Evolutionary conservation across 1,140 invertebrate genomes (phyloP), one percentile per base, ranked within the genome.

Genomic region (Bombus impatiens): DNA sequence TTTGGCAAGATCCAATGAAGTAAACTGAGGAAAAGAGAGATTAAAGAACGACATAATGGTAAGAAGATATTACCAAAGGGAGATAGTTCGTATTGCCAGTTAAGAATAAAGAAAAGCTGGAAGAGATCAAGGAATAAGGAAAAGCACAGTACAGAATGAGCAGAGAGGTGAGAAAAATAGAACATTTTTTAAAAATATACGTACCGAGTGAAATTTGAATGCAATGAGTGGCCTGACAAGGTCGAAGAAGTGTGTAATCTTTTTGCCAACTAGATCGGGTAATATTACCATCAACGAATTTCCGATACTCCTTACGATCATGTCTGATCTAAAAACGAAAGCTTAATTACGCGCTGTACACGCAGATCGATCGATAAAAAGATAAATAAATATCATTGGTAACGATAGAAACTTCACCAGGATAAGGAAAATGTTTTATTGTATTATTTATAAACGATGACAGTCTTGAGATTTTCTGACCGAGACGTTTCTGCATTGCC

Each of bases 191-290:
- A 59, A 44, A 59, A 44, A 68, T 18, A 42, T 40, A 96, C 97
- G 97, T 96, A 99, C 98, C 92, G 98, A 98, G 94, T 98, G 96
- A 96, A 99, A 99, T 92, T 98, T 98, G 93, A 99, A 99, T 3
- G 98, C 97, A 90, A 99, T 98, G 10, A 99, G 95, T 0, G 99
- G 99, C 87, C 98, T 96, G 18, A 98, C 97, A 22, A 99, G 93
- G 92, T 98, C 97, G 92, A 99, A 99, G 96, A 97, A 97, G 86
- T 98, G 97, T 0, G 97, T 98, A n/a, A 99, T 97, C 91, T 97
- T 98, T 93, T 98, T 98, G 13, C 98, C 98, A 57, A 98, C 95
- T 13, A 98, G 94, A 92, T 98, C 97, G 1, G 98, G 98, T 72
- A 99, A 94, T 79, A 99, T 98, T 3, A 98, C 98, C 96, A 97